phyloP scores from a whole-genome alignment of 2,113 vertebrate species.

The Alosa alosa region DNA sequence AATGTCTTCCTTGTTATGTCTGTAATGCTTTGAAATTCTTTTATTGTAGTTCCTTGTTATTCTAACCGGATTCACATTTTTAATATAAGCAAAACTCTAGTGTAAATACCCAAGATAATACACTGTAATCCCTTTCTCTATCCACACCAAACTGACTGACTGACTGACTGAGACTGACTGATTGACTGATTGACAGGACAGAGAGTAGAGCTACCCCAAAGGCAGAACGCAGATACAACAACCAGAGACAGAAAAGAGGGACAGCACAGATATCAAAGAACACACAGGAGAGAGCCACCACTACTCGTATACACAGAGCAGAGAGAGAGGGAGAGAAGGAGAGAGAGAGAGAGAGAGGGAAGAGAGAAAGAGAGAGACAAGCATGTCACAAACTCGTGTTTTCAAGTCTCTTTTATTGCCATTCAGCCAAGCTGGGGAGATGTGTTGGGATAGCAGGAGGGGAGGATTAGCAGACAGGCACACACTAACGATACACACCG shows the following conservation, averaged over 20 bases:
- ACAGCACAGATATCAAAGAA: neutral
- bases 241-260: neutral
- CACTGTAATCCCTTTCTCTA: neutral
- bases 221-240: neutral
- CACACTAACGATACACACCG: neutral
- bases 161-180: neutral
- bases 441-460: neutral
- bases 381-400: constrained; percentile 3
- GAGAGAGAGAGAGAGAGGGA: neutral
- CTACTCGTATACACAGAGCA: neutral
- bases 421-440: neutral
- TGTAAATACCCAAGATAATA: neutral
- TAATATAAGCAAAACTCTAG: neutral
- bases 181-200: neutral
- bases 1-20: neutral
- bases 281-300: neutral
- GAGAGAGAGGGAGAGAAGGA: neutral
- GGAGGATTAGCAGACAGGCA: neutral
- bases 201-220: neutral
- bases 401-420: constrained; percentile 17
- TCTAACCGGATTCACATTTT: neutral
- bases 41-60: neutral
- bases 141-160: neutral
- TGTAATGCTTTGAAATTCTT: neutral
- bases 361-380: neutral